Evolutionary conservation across 1,140 invertebrate species (phyloP), one percentile per base, ranked within the genome.

Genomic region (Physella acuta): DNA sequence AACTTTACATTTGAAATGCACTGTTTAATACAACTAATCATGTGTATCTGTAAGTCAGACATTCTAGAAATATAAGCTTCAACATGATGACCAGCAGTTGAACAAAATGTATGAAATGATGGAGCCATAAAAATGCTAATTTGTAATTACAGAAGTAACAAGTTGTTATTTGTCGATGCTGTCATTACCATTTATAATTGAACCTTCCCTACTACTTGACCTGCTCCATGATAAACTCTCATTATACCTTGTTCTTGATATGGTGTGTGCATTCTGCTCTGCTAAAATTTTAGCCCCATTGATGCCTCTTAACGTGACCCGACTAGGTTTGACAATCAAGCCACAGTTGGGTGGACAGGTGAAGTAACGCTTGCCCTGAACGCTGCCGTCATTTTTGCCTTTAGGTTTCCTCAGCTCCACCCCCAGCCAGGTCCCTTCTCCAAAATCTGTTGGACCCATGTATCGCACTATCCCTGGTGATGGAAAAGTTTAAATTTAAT

Each of bases 251-350:
- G 24, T n/a, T n/a, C n/a, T n/a, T n/a, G n/a, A n/a, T n/a, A n/a
- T n/a, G n/a, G n/a, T n/a, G n/a, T n/a, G n/a, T 61, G 64, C 64
- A 49, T 58, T 68, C 39, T 68, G 66, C 56, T 82, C 82, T 20
- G 71, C 72, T n/a, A 88, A 75, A 28, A 88, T 80, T 73, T 86
- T 84, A 17, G 87, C 84, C 20, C 87, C 88, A 78, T 87, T 89
- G 65, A 88, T 88, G 16, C 88, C 88, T 8, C 86, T 78, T 4
- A 88, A 85, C n/a, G 86, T 85, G 14, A 89, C 86, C 75, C 84
- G 83, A 70, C 81, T 84, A 49, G 87, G 88, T 71, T 84, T 70
- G 0, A 88, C 87, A 44, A 88, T 71, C 28, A 88, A 73, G 34
- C 87, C 88, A 78, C 87, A 84, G 62, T 84, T 78, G n/a, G 82